Evolutionary conservation across 2,888 invertebrate species (phyloP).

Genomic region (Lithophane socia): DNA sequence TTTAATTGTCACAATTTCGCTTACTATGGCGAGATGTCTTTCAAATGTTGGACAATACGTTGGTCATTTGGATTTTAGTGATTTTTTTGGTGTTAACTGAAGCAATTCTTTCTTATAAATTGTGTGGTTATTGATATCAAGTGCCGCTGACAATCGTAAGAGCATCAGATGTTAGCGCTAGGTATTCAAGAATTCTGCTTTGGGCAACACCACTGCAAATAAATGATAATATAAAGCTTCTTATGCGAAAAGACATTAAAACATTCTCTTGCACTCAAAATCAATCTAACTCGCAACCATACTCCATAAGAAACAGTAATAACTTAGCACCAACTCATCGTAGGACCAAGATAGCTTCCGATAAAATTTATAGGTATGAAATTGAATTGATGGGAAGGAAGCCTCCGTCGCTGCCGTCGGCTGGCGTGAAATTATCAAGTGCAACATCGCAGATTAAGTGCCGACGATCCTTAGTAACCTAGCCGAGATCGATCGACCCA

Average conservation of each 20-base stretch:
- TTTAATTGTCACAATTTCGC: not conserved
- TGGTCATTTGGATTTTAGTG: too few species aligned
- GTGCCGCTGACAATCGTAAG: not conserved
- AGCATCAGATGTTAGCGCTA: not conserved
- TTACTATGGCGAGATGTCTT: too few species aligned
- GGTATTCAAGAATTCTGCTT: not conserved
- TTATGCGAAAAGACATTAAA: not conserved
- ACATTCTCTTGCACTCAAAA: slow-evolving; percentile 15
- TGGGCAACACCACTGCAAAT: not conserved
- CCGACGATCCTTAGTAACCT: slow-evolving; percentile 75
- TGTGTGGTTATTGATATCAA: not conserved
- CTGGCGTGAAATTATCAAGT: slow-evolving; percentile 84
- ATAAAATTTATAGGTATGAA: slow-evolving; percentile 80
- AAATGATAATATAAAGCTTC: too few species aligned
- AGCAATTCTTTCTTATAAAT: not conserved
- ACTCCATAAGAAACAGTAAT: slow-evolving; percentile 40
- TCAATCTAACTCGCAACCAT: slow-evolving; percentile 2
- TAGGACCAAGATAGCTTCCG: slow-evolving; percentile 67
- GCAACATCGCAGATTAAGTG: slow-evolving; percentile 84
- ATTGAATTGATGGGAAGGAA: slow-evolving; percentile 80
- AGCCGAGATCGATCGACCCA: slow-evolving; percentile 77
- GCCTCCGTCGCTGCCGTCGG: slow-evolving; percentile 62
- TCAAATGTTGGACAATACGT: not conserved
- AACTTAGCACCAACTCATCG: slow-evolving; percentile 56
- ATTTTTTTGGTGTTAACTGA: too few species aligned